Evolutionary conservation across 2,888 invertebrate genomes (phyloP), one percentile per base, ranked within the genome.

Genomic region (Fragum fragum): DNA sequence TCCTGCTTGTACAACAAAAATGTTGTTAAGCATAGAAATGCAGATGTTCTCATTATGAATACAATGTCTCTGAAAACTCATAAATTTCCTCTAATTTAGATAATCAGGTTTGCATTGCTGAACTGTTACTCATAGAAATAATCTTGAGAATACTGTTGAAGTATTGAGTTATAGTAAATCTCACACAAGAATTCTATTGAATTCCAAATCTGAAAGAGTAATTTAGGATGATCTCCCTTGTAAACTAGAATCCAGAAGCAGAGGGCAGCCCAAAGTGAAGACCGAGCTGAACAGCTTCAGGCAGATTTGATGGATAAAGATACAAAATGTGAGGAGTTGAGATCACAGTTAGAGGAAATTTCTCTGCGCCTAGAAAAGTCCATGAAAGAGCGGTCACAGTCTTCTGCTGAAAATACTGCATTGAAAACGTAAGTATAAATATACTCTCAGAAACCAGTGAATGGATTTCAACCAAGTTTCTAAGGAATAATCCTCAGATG

Each of bases 161-260:
- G n/a, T n/a, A n/a, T n/a, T n/a, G n/a, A n/a, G n/a, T n/a, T n/a
- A n/a, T n/a, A n/a, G n/a, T n/a, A n/a, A n/a, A n/a, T n/a, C n/a
- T n/a, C n/a, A n/a, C n/a, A n/a, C n/a, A n/a, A n/a, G n/a, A 36
- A 36, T 36, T 53, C 53, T 23, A 7, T 53, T 53, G 23, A 21
- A 2, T 23, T 23, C 53, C 53, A 36, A 36, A 36, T 36, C 5
- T 36, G 9, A 36, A 3, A 36, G 9, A 9, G 32, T 36, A 36
- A 36, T 21, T 69, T 23, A 21, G 72, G 26, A 36, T 72, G 55
- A 59, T 59, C 61, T 73, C 73, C 68, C 68, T 29, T 32, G 23
- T 32, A 23, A 5, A 70, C 18, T 71, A 94, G 94, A 88, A 93
- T 93, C 6, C 93, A 94, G 88, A 94, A 94, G 81, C 92, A 93